Base-by-base conservation (phyloP, 2,797 vertebrate species). In the Hippopotamyrus pictus region DNA sequence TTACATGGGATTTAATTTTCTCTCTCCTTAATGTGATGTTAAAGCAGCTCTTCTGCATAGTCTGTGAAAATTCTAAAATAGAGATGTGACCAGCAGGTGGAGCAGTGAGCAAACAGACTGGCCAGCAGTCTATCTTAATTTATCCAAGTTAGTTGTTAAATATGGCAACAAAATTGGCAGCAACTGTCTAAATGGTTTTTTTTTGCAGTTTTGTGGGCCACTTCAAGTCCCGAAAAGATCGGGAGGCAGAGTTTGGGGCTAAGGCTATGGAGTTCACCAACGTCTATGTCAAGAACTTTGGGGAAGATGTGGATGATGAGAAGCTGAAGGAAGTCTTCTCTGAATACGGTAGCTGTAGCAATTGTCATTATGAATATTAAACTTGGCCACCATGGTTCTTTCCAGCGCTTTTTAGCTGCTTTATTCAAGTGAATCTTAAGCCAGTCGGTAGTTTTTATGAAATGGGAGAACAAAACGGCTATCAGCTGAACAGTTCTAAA, bases 271-370 rank as follows among this genome's bases (percentile, higher is more conserved):
- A 97, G 91, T 99, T 98, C 94, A 99, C 98, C 91, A 99, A 99
- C 0, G 96, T 99, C 90, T 99, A 99, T n/a, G 96, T 99, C 92
- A 99, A 99, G 94, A 99, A 99, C 94, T 99, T 99, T 91, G 96
- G 96, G 0, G 96, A 96, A n/a, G 96, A 98, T 44, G 94, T 97
- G 94, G 96, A 96, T 0, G 97, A 97, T 0, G 95, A 95, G 88
- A 95, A 96, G 54, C 96, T 99, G 83, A 94, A 96, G 92, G 96
- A 96, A 57, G 94, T 97, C 90, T 99, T 99, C 92, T 95, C 97
- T 83, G 94, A 91, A 83, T 99, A 97, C 92, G 99, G 99, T 99
- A 91, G 53, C 85, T 37, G 84, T 53, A 41, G 12, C 50, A 41
- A 59, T 14, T 6, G 33, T 57, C 8, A n/a, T 87, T 53, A 33